phyloP scores from a whole-genome alignment of 2,113 vertebrate species.

The Seriola quinqueradiata region DNA sequence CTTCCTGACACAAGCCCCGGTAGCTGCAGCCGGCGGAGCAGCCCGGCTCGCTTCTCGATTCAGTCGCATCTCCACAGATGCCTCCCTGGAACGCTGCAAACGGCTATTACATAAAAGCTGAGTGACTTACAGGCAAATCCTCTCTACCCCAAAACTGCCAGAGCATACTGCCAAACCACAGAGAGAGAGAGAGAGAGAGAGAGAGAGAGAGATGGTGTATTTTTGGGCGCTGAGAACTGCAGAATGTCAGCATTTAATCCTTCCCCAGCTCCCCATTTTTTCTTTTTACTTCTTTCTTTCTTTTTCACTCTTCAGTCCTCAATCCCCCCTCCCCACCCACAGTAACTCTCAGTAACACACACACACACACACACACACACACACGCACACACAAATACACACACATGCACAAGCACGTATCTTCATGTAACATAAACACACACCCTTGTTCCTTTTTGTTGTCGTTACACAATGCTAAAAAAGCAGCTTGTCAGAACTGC shows the following conservation, averaged over 20 bases:
- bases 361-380: slow-evolving; percentile 10
- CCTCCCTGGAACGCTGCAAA: slow-evolving; percentile 69
- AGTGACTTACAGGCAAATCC: slow-evolving; percentile 83
- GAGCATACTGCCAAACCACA: slow-evolving; percentile 58
- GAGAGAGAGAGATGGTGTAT: slow-evolving; percentile 45
- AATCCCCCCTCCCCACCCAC: slow-evolving; percentile 14
- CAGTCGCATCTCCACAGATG: slow-evolving; percentile 64
- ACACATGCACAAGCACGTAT: neutral
- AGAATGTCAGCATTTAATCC: slow-evolving; percentile 81
- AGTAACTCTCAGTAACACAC: neutral
- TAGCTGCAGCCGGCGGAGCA: slow-evolving; percentile 46
- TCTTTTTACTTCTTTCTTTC: slow-evolving; percentile 47
- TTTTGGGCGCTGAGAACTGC: slow-evolving; percentile 66
- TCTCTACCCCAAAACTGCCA: slow-evolving; percentile 74
- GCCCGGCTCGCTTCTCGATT: slow-evolving; percentile 28
- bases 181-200: slow-evolving; percentile 10
- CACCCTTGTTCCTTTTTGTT: neutral
- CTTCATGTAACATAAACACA: slow-evolving; percentile 5
- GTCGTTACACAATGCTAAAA: slow-evolving; percentile 6
- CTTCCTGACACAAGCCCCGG: slow-evolving; percentile 38
- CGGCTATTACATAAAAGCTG: slow-evolving; percentile 77
- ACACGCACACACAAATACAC: neutral
- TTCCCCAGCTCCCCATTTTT: slow-evolving; percentile 59
- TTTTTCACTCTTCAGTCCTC: slow-evolving; percentile 37
- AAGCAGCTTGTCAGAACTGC: slow-evolving; percentile 17